Base-by-base conservation (phyloP, 2,888 invertebrate genomes). In the Serrognathus titanus region DNA sequence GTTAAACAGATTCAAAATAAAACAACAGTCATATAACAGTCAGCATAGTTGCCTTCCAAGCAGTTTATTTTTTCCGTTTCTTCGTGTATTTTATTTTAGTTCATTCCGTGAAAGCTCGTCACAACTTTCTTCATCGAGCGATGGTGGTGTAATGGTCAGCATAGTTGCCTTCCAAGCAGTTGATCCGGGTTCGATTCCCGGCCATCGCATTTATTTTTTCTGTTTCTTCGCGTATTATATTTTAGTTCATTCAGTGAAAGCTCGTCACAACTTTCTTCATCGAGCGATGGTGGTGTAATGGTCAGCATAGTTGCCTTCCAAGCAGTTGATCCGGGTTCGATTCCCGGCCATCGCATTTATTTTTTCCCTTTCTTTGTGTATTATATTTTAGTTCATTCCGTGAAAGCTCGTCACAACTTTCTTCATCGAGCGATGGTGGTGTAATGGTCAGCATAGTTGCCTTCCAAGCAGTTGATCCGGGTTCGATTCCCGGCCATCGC, bases 121-220 rank as follows among this genome's bases (percentile, higher is more conserved):
- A 2, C 16, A 16, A 16, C 16, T 16, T 16, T 16, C 16, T 16
- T 16, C 16, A 16, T 1, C 16, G 16, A 2, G 57, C 59, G 51
- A 52, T 56, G 57, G 53, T 51, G 55, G 75, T 76, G 76, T 76
- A 75, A 75, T 76, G 76, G 76, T 76, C 73, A 76, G 75, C 76
- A 76, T 76, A 75, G 75, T 76, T 76, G 76, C 76, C 76, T 76
- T 76, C 76, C 76, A 76, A 76, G 76, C 76, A 76, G 75, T 76
- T 76, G 76, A 76, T 76, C 76, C 76, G 76, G 74, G 76, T 76
- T 76, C 76, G 76, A 76, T 76, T 76, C 76, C 74, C 76, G 76
- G 76, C 75, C 76, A 76, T 76, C 55, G 46, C 39, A 45, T 12
- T 35, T 2, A 11, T 16, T 16, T 16, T 16, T 16, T 16, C 16